A percentile compares a stretch with the other conserved stretches of the same genome.
phyloP scores from a whole-genome alignment of 2,113 vertebrate species.

The Oncorhynchus gorbuscha region DNA sequence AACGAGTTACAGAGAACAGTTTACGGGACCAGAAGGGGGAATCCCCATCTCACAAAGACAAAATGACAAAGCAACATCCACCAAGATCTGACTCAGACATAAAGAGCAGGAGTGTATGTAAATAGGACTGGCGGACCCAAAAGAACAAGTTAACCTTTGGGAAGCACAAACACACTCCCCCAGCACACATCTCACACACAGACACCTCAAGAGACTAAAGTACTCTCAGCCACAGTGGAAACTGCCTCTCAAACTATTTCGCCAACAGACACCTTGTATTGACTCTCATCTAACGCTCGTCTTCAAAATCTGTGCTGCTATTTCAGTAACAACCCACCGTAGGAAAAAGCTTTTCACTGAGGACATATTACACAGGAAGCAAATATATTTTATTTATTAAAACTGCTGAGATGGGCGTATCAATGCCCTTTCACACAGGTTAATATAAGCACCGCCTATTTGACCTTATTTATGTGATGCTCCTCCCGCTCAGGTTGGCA shows the following conservation, averaged over 20 bases:
- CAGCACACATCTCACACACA: slow-evolving; percentile 22
- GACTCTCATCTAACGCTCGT: slow-evolving; percentile 22
- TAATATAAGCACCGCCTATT: too few species aligned
- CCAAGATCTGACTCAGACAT: slow-evolving; percentile 27
- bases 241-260: slow-evolving; percentile 32
- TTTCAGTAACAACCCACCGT: slow-evolving; percentile 42
- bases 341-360: slow-evolving; percentile 40
- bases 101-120: background rate
- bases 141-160: slow-evolving; percentile 8
- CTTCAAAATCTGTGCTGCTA: slow-evolving; percentile 15
- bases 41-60: slow-evolving; percentile 45
- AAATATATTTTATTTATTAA: too few species aligned
- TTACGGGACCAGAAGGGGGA: slow-evolving; percentile 36
- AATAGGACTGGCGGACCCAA: background rate
- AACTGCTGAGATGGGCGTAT: too few species aligned
- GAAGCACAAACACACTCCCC: slow-evolving; percentile 13
- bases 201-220: background rate
- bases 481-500: too few species aligned
- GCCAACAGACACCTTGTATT: slow-evolving; percentile 24
- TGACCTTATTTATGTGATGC: too few species aligned
- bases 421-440: too few species aligned
- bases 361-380: too few species aligned
- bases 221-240: slow-evolving; percentile 40
- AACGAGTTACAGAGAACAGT: background rate
- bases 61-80: slow-evolving; percentile 50